A percentile compares a stretch with the other conserved stretches of the same genome.
phyloP scores from a whole-genome alignment of 2,113 vertebrate species.

The Ictidomys tridecemlineatus region DNA sequence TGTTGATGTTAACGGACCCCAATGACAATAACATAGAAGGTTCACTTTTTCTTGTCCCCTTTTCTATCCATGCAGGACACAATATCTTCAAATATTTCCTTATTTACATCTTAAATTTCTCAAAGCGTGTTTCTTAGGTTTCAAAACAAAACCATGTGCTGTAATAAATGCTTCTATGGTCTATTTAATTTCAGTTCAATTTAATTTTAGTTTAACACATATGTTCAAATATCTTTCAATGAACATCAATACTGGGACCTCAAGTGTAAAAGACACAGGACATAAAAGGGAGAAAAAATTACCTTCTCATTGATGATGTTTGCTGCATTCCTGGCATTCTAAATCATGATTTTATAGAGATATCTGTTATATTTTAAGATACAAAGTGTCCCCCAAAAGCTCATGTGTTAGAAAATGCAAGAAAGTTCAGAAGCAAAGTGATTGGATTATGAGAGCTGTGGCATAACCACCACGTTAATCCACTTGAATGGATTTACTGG shows the following conservation, averaged over 20 bases:
- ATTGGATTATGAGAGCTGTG: too few species aligned
- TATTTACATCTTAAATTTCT: slow-evolving; percentile 2
- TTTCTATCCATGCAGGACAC: slow-evolving; percentile 1
- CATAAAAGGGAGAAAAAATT: background rate
- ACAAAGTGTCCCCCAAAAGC: too few species aligned
- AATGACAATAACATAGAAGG: background rate
- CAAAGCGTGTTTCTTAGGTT: background rate
- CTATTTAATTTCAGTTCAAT: slow-evolving; percentile 45
- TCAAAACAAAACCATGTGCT: slow-evolving; percentile 30
- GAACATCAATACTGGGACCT: background rate
- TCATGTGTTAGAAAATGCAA: too few species aligned
- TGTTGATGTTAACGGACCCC: background rate
- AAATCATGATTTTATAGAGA: background rate
- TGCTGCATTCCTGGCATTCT: background rate
- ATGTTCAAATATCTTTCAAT: slow-evolving; percentile 34
- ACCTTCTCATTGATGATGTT: background rate
- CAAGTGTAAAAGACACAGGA: slow-evolving; percentile 9
- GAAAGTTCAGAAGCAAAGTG: too few species aligned
- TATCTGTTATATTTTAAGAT: too few species aligned
- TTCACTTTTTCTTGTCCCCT: background rate
- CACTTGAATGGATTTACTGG: too few species aligned
- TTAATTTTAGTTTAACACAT: slow-evolving; percentile 38
- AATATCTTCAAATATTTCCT: slow-evolving; percentile 53
- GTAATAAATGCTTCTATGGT: background rate
- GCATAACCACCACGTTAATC: too few species aligned